Conservation (phyloP, 2,888 invertebrate species). For the Xanthia togata region DNA sequence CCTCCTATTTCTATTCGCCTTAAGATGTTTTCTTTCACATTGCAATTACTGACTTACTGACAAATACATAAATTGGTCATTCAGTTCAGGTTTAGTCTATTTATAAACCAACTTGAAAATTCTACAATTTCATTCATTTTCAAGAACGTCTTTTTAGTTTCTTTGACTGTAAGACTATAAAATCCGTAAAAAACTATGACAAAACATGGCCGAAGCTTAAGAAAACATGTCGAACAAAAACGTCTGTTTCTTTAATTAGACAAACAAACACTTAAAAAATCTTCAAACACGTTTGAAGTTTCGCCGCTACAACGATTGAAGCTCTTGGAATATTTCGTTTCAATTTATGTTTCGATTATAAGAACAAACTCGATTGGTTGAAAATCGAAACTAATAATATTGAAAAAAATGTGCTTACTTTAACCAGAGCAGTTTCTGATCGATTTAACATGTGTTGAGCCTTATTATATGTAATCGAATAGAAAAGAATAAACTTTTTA, state of each 20-base stretch:
- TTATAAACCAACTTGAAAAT: conserved; percentile 11
- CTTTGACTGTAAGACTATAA: conserved; percentile 33
- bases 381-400: conserved; percentile 1
- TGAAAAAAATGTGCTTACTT: not conserved
- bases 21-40: conserved; percentile 18
- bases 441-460: not conserved
- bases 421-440: not conserved
- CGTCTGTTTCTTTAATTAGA: conserved; percentile 63
- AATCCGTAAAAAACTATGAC: conserved; percentile 35
- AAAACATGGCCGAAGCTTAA: conserved; percentile 43
- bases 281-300: conserved; percentile 71
- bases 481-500: conserved; percentile 6
- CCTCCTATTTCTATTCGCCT: not conserved
- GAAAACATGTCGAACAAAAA: conserved; percentile 48
- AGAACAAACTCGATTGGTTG: not conserved
- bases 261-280: conserved; percentile 68
- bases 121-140: conserved; percentile 25
- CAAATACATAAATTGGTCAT: not conserved
- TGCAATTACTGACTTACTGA: conserved; percentile 11
- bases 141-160: conserved; percentile 22
- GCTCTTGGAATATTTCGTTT: conserved; percentile 38
- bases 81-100: conserved; percentile 8
- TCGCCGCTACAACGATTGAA: conserved; percentile 43
- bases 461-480: conserved; percentile 14
- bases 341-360: conserved; percentile 27